Percentiles rank a stretch among this genome's conserved stretches.
phyloP scores from a whole-genome alignment of 2,797 vertebrate genomes.

The Rhinichthys osculus region DNA sequence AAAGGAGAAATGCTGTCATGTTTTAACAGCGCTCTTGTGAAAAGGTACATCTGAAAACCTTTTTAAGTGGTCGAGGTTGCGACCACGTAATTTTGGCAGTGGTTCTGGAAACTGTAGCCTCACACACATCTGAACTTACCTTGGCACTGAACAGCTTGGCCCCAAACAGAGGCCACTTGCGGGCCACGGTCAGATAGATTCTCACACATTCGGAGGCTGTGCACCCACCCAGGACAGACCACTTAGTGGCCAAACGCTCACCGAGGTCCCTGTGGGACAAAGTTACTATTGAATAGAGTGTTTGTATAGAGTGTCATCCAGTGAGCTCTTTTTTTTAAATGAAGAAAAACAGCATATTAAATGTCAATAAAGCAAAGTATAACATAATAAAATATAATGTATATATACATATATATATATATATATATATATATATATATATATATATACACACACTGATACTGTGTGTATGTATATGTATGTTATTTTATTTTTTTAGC shows the following conservation, averaged over 20 bases:
- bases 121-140: slow-evolving; percentile 71
- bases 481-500: no score
- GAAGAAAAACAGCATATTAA: neutral
- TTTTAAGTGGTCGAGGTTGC: neutral
- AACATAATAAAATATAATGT: no score
- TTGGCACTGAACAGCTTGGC: slow-evolving; percentile 92
- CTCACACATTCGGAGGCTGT: slow-evolving; percentile 88
- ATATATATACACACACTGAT: no score
- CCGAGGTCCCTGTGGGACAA: slow-evolving; percentile 80
- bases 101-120: neutral
- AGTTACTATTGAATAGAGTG: neutral
- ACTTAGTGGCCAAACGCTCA: slow-evolving; percentile 86
- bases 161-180: slow-evolving; percentile 94
- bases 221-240: slow-evolving; percentile 88
- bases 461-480: no score
- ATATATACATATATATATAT: no score
- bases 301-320: neutral
- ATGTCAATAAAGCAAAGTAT: no score
- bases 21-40: slow-evolving; percentile 15
- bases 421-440: no score
- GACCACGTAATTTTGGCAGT: neutral
- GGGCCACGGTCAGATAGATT: slow-evolving; percentile 92
- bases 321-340: neutral
- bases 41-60: slow-evolving; percentile 5
- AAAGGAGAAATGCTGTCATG: slow-evolving; percentile 20